These are phyloP conservation scores for Sipha flava DNA, from an alignment of 1,140 invertebrate genomes.

Conservation along the genomic window DNA sequence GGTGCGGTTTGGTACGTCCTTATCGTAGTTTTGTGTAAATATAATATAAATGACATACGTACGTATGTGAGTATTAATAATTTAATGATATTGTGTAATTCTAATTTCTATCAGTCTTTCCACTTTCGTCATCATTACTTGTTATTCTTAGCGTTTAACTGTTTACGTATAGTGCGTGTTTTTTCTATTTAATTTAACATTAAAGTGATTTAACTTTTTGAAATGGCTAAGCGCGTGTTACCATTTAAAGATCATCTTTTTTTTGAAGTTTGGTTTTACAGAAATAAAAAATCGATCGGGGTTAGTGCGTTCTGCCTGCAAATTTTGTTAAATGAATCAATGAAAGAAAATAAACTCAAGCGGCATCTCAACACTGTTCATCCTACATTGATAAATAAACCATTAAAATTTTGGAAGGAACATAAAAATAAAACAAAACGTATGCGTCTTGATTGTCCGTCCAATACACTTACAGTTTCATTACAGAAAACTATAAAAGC, in stretches of 20 bases:
- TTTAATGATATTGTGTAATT: not conserved
- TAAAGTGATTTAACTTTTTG: too few species aligned
- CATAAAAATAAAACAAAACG: not conserved
- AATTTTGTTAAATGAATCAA: too few species aligned
- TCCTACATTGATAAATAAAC: too few species aligned
- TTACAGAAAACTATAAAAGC: not conserved
- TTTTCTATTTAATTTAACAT: too few species aligned
- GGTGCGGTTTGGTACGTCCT: not conserved
- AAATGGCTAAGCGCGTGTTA: not conserved
- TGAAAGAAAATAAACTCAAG: too few species aligned
- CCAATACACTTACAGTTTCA: too few species aligned
- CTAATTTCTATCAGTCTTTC: not conserved
- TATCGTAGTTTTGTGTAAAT: not conserved
- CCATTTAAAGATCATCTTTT: not conserved
- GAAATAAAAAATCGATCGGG: not conserved
- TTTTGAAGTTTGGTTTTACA: not conserved
- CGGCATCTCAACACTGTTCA: too few species aligned
- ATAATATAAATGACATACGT: not conserved
- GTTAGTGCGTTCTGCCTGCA: not conserved
- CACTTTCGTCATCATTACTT: too few species aligned
- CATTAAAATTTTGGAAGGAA: not conserved
- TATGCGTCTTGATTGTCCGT: too few species aligned
- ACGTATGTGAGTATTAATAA: not conserved
- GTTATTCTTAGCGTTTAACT: too few species aligned
- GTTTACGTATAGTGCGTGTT: too few species aligned